Evolutionary conservation across 2,888 invertebrate species (phyloP).

Genomic region (Mechanitis mazaeus): DNA sequence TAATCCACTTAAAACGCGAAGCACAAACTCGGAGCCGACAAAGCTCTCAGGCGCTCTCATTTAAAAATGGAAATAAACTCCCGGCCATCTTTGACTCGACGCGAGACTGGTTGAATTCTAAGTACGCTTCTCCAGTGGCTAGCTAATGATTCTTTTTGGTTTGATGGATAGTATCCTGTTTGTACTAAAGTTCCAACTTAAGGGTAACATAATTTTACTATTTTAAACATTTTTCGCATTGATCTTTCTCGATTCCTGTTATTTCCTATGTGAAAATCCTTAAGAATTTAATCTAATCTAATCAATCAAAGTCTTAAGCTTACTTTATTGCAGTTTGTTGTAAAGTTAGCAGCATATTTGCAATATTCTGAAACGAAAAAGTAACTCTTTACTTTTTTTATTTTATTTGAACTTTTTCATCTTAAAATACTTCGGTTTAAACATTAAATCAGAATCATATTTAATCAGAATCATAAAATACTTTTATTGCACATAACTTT

Average conservation of each 20-base stretch:
- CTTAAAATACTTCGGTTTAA: too few species aligned
- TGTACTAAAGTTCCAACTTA: conserved; percentile 10
- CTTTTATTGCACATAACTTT: too few species aligned
- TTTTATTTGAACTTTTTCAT: too few species aligned
- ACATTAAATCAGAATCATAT: too few species aligned
- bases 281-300: too few species aligned
- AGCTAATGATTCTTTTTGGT: conserved; percentile 56
- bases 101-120: conserved; percentile 67
- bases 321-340: too few species aligned
- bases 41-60: conserved; percentile 76
- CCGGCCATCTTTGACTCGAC: conserved; percentile 73
- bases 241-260: background rate
- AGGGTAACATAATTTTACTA: conserved; percentile 24
- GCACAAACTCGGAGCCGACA: conserved; percentile 75
- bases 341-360: too few species aligned
- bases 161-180: conserved; percentile 40
- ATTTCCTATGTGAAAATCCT: too few species aligned
- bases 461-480: too few species aligned
- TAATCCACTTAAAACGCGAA: conserved; percentile 78
- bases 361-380: too few species aligned
- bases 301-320: too few species aligned
- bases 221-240: conserved; percentile 11
- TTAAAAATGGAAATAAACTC: conserved; percentile 77
- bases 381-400: too few species aligned
- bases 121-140: conserved; percentile 61